Base-by-base conservation (phyloP, 2,888 invertebrate species). In the Dryomyza anilis region DNA sequence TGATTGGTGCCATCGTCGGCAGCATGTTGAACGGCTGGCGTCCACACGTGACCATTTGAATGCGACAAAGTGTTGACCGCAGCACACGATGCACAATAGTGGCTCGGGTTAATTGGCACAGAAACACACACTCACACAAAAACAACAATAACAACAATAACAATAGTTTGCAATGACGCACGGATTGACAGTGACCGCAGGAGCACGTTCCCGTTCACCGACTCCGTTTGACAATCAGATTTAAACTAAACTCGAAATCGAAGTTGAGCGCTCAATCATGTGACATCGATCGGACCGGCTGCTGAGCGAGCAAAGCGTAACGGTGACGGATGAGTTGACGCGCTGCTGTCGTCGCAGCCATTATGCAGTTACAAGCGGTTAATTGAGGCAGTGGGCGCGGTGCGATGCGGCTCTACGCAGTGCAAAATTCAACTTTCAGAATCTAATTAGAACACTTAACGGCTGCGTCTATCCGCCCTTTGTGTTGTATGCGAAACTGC, bases 1-100 rank as follows among this genome's bases (percentile, higher is more conserved):
- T 81, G 70, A 79, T 78, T 74, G 94, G 93, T 89, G 94, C 94
- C 88, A 94, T 89, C n/a, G n/a, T n/a, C 87, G 94, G 94, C 94
- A 95, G 94, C 94, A 94, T 95, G 68, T 79, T 83, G 75, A 80
- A 79, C 71, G 78, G 77, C 76, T 80, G 83, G 69, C 80, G 81
- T 66, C 79, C 79, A 77, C 81, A 83, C 80, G 81, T 83, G 78
- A 83, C 80, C 82, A 83, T 83, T 81, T 78, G 79, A 59, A 46
- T 3, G 48, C 59, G 59, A 48, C 33, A 25, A 21, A 50, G 19
- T 46, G n/a, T n/a, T n/a, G n/a, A n/a, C n/a, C n/a, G n/a, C n/a
- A n/a, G 27, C 25, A 27, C 33, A 14, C 27, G 39, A 56, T 25
- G 12, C 21, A 56, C 39, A n/a, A 3, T n/a, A n/a, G n/a, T n/a